A percentile compares a stretch with the other conserved stretches of the same genome.
These are phyloP conservation scores for Sylvia atricapilla DNA, from an alignment of 2,113 vertebrate genomes.

Conservation along the genomic window DNA sequence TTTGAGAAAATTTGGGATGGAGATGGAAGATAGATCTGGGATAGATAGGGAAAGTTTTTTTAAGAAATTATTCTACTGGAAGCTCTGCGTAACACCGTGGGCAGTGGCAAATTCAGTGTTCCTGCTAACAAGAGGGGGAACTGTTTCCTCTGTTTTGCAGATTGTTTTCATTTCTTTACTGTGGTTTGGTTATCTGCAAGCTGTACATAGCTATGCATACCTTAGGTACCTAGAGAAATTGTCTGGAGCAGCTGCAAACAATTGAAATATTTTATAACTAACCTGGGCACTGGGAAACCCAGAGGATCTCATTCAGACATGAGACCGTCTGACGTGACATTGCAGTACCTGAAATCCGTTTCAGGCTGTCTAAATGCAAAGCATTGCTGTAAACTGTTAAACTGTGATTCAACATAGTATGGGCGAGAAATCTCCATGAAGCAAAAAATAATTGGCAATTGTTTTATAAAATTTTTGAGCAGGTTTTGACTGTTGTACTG, in stretches of 20 bases:
- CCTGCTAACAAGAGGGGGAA: not conserved
- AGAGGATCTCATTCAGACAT: not conserved
- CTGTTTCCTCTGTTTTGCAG: not conserved
- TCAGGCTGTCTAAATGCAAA: not conserved
- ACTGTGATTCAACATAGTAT: not conserved
- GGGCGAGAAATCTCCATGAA: not conserved
- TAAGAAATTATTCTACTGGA: not conserved
- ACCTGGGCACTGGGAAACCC: not conserved
- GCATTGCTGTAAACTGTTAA: not conserved
- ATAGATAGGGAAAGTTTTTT: not conserved
- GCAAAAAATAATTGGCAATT: not conserved
- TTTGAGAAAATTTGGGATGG: not conserved
- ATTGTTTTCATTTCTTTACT: not conserved
- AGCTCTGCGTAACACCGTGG: not conserved
- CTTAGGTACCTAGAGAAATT: not conserved
- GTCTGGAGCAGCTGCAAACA: not conserved
- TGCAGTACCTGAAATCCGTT: accelerated
- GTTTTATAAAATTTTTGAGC: not conserved
- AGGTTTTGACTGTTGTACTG: not conserved
- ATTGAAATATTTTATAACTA: not conserved
- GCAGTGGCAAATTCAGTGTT: not conserved
- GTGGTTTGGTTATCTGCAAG: not conserved
- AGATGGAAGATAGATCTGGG: not conserved
- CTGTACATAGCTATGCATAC: not conserved
- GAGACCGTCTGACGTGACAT: not conserved